These are phyloP conservation scores for Bursaphelenchus mucronatus DNA, from an alignment of 1,140 invertebrate genomes.

Conservation along the genomic window DNA sequence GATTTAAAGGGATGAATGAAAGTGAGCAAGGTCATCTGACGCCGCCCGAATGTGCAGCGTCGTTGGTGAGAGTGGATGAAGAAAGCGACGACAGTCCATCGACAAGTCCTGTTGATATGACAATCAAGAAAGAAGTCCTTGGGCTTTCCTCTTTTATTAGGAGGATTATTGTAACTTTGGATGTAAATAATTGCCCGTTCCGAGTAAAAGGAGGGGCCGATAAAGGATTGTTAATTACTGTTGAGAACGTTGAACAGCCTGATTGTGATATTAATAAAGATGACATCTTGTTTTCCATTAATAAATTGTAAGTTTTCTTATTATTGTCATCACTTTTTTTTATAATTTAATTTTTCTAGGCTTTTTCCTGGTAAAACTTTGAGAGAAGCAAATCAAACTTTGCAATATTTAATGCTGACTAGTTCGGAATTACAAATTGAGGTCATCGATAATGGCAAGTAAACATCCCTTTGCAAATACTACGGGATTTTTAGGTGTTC, in stretches of 20 bases:
- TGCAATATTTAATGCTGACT: not conserved
- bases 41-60: constrained; percentile 3
- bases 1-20: too few relatives aligned
- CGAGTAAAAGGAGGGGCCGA: constrained; percentile 33
- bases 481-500: constrained; percentile 21
- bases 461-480: not conserved
- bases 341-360: constrained; percentile 8
- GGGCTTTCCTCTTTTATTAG: not conserved
- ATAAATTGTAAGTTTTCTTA: constrained; percentile 30
- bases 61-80: not conserved
- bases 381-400: not conserved
- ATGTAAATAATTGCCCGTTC: constrained; percentile 30
- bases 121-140: not conserved
- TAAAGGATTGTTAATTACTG: constrained; percentile 26
- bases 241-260: constrained; percentile 25
- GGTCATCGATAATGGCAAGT: not conserved
- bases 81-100: constrained; percentile 1
- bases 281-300: constrained; percentile 34
- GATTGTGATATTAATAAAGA: constrained; percentile 23
- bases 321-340: constrained; percentile 13
- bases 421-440: not conserved
- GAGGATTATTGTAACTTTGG: not conserved
- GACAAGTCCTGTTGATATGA: not conserved
- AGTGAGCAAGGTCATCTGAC: too few relatives aligned
- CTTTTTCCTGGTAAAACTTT: not conserved